These are phyloP conservation scores for Penaeus vannamei DNA, from an alignment of 1,140 invertebrate genomes.

Conservation along the genomic window DNA sequence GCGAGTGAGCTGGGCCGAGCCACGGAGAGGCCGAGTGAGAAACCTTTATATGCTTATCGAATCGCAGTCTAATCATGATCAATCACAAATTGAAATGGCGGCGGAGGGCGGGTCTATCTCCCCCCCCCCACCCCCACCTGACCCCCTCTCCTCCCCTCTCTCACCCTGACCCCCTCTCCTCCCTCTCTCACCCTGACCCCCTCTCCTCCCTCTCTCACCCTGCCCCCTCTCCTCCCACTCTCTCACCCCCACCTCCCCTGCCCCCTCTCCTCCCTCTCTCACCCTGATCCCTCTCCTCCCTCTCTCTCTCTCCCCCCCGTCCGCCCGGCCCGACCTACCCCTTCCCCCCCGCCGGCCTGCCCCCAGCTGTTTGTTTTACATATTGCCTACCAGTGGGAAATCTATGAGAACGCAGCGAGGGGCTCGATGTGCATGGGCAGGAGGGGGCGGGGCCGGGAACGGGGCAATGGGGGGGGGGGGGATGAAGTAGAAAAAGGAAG, in stretches of 20 bases:
- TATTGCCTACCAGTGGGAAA: conserved; percentile 60
- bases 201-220: neutral
- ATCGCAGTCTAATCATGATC: no score
- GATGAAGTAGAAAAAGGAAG: conserved; percentile 1
- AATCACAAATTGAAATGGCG: neutral
- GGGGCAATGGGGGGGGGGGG: neutral
- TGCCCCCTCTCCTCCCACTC: neutral
- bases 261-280: neutral
- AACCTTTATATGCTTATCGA: no score
- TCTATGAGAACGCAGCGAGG: conserved; percentile 56
- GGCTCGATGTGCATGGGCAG: conserved; percentile 42
- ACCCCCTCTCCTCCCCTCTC: neutral
- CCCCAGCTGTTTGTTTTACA: conserved; percentile 57
- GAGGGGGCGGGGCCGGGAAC: neutral
- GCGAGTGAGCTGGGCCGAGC: neutral
- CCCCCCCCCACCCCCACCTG: neutral
- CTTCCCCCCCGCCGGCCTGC: neutral
- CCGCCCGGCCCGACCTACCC: neutral
- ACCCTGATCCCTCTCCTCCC: neutral
- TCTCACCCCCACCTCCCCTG: neutral
- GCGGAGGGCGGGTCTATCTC: neutral
- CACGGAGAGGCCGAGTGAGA: no score
- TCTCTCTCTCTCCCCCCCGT: neutral
- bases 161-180: neutral
- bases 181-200: neutral